Evolutionary conservation across 2,888 invertebrate species (phyloP).

Genomic region (Parnassius mnemosyne): DNA sequence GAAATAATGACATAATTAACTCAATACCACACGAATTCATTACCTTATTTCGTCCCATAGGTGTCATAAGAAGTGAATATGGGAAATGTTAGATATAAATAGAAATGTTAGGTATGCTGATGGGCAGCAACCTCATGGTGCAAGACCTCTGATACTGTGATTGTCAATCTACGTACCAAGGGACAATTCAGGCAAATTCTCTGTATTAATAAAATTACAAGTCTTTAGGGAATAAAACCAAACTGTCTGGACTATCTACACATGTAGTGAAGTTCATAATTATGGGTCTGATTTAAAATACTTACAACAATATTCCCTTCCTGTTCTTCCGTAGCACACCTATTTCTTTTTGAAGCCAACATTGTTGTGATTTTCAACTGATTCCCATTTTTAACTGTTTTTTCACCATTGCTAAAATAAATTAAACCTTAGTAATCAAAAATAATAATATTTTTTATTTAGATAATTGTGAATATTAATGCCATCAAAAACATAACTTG

Average conservation of each 20-base stretch:
- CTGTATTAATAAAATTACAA: neutral
- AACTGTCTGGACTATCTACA: too few species aligned
- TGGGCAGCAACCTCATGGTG: too few species aligned
- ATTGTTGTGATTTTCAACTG: slow-evolving; percentile 52
- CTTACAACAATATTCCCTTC: slow-evolving; percentile 25
- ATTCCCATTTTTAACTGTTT: slow-evolving; percentile 40
- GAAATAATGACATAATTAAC: neutral
- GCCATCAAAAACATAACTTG: neutral
- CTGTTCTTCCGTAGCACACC: slow-evolving; percentile 40
- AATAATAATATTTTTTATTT: neutral
- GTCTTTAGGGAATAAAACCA: too few species aligned
- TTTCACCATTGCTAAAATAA: slow-evolving; percentile 37
- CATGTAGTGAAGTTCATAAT: neutral
- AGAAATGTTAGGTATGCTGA: too few species aligned
- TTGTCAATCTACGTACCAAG: neutral
- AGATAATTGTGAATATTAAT: neutral
- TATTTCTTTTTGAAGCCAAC: slow-evolving; percentile 49
- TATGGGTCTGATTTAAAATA: neutral
- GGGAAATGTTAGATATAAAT: too few species aligned
- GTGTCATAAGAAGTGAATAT: too few species aligned
- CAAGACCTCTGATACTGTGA: neutral
- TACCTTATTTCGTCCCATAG: too few species aligned
- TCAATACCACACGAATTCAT: neutral
- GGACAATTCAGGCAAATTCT: neutral
- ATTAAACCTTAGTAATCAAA: slow-evolving; percentile 20